Base-by-base conservation (phyloP, 2,113 vertebrate genomes). In the Amblyopsis rosae region DNA sequence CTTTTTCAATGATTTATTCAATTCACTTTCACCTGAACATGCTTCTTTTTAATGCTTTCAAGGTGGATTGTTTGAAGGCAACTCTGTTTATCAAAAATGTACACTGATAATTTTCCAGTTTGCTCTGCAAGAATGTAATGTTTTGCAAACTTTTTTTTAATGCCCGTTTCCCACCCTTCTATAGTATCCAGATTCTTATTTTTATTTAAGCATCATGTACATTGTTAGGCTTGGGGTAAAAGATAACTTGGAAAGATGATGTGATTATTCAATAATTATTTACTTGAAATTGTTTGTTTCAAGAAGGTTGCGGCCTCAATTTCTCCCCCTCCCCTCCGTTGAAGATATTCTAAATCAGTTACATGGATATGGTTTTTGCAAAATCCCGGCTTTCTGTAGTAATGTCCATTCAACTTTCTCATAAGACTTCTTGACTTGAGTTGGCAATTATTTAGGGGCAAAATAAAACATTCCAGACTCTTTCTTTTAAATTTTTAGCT, bases 391-490 rank as follows among this genome's bases (percentile, higher is more conserved):
- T 15, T 51, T 51, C 2, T 51, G 10, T 15, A 11, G 13, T 51
- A 11, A 58, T 53, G 60, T 65, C 59, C 69, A 62, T 56, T 13
- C 12, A 58, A 35, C 62, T 58, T 50, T 48, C 58, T 2, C n/a
- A 4, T 58, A 32, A 11, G 19, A 4, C 32, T 11, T 32, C 26
- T 10, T 57, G 26, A 10, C 35, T 63, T 62, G 50, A 51, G 46
- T 49, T 62, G 2, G 9, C 12, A 6, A 54, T 7, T 13, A 63
- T 46, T 35, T 4, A 7, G 57, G 0, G 26, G 26, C 26, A 26
- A 26, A 26, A 73, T 48, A 26, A 41, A 72, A 88, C 81, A 89
- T 89, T 90, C 88, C 89, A 78, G 59, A 12, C 66, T 26, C 26
- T 26, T 26, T 26, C 26, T 80, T 6, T 47, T 17, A 41, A 26